Base-by-base conservation (phyloP, 1,140 invertebrate species). In the Propsilocerus akamusi region DNA sequence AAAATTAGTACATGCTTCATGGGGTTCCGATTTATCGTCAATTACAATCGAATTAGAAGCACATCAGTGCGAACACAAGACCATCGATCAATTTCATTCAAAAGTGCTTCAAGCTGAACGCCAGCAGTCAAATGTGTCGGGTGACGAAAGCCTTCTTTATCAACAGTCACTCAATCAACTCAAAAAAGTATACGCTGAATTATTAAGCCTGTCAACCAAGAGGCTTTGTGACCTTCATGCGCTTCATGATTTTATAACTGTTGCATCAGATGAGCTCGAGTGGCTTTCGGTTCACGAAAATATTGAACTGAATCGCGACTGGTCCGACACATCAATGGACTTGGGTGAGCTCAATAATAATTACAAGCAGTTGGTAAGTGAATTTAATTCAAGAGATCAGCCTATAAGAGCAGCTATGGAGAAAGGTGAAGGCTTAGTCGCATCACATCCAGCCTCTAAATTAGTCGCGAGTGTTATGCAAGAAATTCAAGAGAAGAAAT, bases 221-320 rank as follows among this genome's bases (percentile, higher is more conserved):
- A 64, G 74, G 66, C 73, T 88, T 52, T 82, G 81, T 17, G 86
- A 92, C 68, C 68, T 95, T 53, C 90, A 96, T 57, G 84, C 82
- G 4, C 66, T 97, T 5, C 77, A 86, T 53, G 90, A 96, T 56
- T 96, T 96, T 68, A 77, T 96, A 8, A 85, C 94, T 58, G 83
- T 83, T 1, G 89, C 91, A 1, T 91, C 88, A 1, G 79, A 82
- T 32, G 92, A 97, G 66, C 71, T 97, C 37, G 81, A 89, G 55
- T 97, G 91, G 91, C 74, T 97, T 22, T 90, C 86, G 59, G 85
- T 91, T 59, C 88, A 89, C 59, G 92, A 97, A 60, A 87, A 94
- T 56, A 78, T 80, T 46, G 92, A 96, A 69, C 71, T 94, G 11
- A 78, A 83, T 2, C 72, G 91, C 34, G 92, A 97, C 66, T 97